Percentiles rank a stretch among this genome's conserved stretches.
Evolutionary conservation across 1,140 invertebrate species (phyloP).

Genomic region (Gonioctena quinquepunctata): DNA sequence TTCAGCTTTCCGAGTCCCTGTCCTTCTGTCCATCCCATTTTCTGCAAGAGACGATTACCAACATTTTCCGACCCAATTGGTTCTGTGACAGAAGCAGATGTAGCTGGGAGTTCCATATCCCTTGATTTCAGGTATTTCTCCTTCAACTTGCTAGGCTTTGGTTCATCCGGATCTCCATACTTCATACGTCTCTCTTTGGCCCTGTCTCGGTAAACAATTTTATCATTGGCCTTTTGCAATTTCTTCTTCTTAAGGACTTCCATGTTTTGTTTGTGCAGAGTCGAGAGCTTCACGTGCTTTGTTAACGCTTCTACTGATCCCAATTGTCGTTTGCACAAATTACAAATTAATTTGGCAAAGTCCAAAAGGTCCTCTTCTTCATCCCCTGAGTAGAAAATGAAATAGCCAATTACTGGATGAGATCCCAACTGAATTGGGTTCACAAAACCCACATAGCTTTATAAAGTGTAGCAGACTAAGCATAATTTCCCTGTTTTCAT

Average conservation of each 20-base stretch:
- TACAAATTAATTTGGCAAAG: conserved; percentile 77
- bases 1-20: conserved; percentile 90
- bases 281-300: conserved; percentile 92
- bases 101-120: conserved; percentile 50
- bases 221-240: conserved; percentile 54
- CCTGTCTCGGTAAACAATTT: conserved; percentile 76
- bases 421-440: no score
- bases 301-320: conserved; percentile 84
- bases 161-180: conserved; percentile 86
- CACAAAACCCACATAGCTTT: no score
- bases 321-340: conserved; percentile 95
- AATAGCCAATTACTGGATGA: no score
- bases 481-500: no score
- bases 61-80: conserved; percentile 85
- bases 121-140: conserved; percentile 61
- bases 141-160: conserved; percentile 72
- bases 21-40: conserved; percentile 98
- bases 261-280: conserved; percentile 94
- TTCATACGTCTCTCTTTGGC: conserved; percentile 94
- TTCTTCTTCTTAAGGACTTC: conserved; percentile 54
- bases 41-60: conserved; percentile 91
- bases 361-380: conserved; percentile 58
- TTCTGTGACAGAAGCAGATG: conserved; percentile 52
- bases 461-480: no score
- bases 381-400: conserved; percentile 54